phyloP scores from a whole-genome alignment of 2,797 vertebrate genomes.

The Choloepus didactylus region DNA sequence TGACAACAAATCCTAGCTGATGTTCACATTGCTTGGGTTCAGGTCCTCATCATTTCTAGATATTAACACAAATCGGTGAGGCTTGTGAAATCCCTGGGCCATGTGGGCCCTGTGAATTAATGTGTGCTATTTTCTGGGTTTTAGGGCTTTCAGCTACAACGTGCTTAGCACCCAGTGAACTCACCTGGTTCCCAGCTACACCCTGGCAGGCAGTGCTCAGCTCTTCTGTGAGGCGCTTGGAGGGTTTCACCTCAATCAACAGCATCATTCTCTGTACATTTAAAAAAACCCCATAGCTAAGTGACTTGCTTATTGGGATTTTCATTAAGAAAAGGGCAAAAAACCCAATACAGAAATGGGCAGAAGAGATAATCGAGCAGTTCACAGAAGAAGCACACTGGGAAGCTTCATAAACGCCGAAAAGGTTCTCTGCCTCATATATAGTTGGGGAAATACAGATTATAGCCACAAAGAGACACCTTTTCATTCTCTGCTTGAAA shows the following conservation, averaged over 20 bases:
- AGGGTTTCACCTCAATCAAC: background rate
- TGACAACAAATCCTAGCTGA: background rate
- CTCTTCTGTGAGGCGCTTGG: background rate
- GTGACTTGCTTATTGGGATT: background rate
- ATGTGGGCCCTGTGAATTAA: background rate
- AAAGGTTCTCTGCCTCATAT: background rate
- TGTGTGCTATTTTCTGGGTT: background rate
- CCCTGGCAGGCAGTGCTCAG: background rate
- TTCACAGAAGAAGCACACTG: background rate
- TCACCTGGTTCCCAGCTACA: background rate
- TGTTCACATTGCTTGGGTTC: background rate
- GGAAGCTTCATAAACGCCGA: background rate
- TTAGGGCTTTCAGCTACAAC: background rate
- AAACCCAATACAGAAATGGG: background rate
- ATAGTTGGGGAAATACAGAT: background rate
- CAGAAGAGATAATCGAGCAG: background rate
- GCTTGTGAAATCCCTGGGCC: background rate
- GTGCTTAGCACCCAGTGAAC: background rate
- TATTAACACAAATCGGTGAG: conserved; percentile 9
- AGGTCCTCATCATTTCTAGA: background rate
- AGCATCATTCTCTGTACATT: background rate
- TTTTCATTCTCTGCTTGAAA: background rate
- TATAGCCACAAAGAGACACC: background rate
- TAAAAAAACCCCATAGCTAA: background rate
- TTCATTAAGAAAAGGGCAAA: conserved; percentile 2